Base-by-base conservation (phyloP, 1,140 invertebrate species). In the Plodia interpunctella region DNA sequence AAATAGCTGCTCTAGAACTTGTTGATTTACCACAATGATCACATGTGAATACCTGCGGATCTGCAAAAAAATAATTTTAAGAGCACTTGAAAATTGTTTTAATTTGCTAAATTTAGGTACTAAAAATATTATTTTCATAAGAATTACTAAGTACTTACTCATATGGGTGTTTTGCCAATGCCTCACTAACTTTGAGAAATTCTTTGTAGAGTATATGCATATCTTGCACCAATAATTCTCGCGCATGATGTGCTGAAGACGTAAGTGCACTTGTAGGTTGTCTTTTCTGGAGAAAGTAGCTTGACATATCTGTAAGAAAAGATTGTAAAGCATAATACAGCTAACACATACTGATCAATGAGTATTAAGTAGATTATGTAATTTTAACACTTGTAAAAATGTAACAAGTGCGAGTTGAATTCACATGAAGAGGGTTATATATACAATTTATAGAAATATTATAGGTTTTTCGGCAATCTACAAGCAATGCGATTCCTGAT, bases 231-330 rank as follows among this genome's bases (percentile, higher is more conserved):
- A 54, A 57, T 64, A 85, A 49, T 56, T 54, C 35, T 74, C 72
- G 19, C 51, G 74, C 25, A 61, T 55, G 52, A 87, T 78, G 60
- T 87, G 82, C 62, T 84, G 80, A 13, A 68, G 19, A 13, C 83
- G 58, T 8, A 88, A 67, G 54, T 88, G 86, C 0, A 83, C 81
- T 68, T 84, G 76, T 55, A 88, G 70, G 58, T 88, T 88, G 60
- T 88, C 85, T 63, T 87, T 84, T 57, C 86, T 75, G 13, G 80
- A 66, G 64, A 87, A 88, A 32, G 49, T 64, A 57, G 73, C 64
- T 57, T 68, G 18, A 60, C 86, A 88, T 56, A 88, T 87, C 86
- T 88, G 66, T 51, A 25, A 25, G 21, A 25, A 32, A 32, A 28
- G 3, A 28, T 28, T 28, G 3, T 5, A 28, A 28, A 5, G 4